Evolutionary conservation across 2,797 vertebrate genomes (phyloP).

Genomic region (Scyliorhinus canicula): DNA sequence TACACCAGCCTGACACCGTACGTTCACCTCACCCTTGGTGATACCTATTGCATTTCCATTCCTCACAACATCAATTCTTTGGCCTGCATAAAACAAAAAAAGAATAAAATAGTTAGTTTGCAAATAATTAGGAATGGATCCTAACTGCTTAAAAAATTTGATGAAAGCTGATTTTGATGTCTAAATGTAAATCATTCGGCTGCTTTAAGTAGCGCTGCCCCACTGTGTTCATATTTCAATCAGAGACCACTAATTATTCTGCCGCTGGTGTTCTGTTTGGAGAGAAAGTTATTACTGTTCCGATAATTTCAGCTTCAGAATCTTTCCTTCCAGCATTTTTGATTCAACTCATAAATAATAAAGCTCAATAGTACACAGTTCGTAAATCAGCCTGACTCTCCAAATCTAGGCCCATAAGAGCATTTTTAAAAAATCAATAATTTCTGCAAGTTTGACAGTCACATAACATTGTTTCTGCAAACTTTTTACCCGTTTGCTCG

Average conservation of each 20-base stretch:
- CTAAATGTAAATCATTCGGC: background rate
- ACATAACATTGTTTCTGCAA: background rate
- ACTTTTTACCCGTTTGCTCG: background rate
- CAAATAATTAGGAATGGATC: background rate
- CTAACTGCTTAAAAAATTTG: background rate
- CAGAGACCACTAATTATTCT: constrained; percentile 21
- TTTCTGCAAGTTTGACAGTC: background rate
- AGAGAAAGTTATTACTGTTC: constrained; percentile 32
- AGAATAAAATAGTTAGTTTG: background rate
- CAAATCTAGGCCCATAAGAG: background rate
- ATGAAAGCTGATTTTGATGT: background rate
- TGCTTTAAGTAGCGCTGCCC: constrained; percentile 3
- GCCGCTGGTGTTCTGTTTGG: constrained; percentile 2
- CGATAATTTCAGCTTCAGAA: background rate
- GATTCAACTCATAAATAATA: constrained; percentile 25
- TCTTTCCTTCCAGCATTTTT: constrained; percentile 28
- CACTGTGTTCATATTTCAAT: background rate
- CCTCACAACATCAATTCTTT: background rate
- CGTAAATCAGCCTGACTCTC: constrained; percentile 31
- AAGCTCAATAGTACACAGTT: background rate
- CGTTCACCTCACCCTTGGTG: background rate
- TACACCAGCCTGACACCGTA: background rate
- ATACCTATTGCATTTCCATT: background rate
- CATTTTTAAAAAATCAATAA: constrained; percentile 19
- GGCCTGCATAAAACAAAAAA: background rate